Evolutionary conservation across 2,797 vertebrate species (phyloP).

Genomic region (Pseudochirops cupreus): DNA sequence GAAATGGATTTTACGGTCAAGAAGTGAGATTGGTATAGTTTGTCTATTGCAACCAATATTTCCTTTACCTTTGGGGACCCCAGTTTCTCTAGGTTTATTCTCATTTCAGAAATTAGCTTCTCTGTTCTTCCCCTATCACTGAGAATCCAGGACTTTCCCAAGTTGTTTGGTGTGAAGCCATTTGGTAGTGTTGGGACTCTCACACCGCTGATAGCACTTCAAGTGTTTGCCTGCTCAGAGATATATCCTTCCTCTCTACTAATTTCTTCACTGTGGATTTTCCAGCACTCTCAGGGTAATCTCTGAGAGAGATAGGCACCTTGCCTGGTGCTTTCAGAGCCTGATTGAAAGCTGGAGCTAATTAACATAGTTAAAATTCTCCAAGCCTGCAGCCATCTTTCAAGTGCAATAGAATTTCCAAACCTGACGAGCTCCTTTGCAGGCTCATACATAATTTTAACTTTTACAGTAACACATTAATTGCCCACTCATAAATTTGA

Average conservation of each 20-base stretch:
- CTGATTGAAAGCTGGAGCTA: constrained; percentile 79
- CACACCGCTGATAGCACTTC: constrained; percentile 21
- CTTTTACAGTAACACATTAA: constrained; percentile 79
- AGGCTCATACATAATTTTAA: constrained; percentile 82
- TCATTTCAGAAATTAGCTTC: constrained; percentile 45
- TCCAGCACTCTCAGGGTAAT: constrained; percentile 76
- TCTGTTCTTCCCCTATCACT: not conserved
- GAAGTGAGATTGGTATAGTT: not conserved
- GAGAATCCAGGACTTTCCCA: not conserved
- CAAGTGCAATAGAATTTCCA: constrained; percentile 78
- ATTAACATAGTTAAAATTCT: constrained; percentile 83
- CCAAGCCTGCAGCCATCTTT: constrained; percentile 82
- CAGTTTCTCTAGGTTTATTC: not conserved
- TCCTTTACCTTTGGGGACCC: not conserved
- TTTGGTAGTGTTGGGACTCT: not conserved
- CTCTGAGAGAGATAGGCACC: constrained; percentile 68
- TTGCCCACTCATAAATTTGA: constrained; percentile 82
- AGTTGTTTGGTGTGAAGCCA: constrained; percentile 24
- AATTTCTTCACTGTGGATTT: constrained; percentile 73
- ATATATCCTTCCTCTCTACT: constrained; percentile 44
- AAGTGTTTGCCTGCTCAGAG: constrained; percentile 57
- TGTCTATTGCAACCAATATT: not conserved
- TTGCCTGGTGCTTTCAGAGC: constrained; percentile 70
- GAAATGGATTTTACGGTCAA: constrained; percentile 53
- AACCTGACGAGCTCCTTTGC: constrained; percentile 80